Evolutionary conservation across 2,113 vertebrate genomes (phyloP), one percentile per base, ranked within the genome.

Genomic region (Seriola dumerili): DNA sequence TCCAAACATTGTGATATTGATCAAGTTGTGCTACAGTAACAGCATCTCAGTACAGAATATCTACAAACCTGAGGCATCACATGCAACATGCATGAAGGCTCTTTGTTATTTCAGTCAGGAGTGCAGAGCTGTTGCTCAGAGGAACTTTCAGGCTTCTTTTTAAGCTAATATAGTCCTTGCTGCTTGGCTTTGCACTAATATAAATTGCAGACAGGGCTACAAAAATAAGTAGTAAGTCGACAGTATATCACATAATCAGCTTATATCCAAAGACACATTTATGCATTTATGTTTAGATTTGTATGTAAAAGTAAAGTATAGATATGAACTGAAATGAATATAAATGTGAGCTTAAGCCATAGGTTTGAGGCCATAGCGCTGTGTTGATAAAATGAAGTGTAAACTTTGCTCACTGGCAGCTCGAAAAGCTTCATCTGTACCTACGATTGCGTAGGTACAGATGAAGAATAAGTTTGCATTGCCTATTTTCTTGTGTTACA

Each of bases 401-500:
- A 73, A 59, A 14, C 12, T 80, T 52, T 63, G 68, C 29, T 57
- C 55, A 21, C 16, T n/a, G 70, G 48, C 13, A 69, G 23, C 38
- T 73, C 1, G 6, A 17, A 54, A 55, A 57, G 17, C 9, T 42
- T 21, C 11, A 52, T 59, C 17, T 58, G 23, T 62, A 44, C 34
- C 8, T 42, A 34, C 36, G 62, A 21, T 42, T 55, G 13, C 16
- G 62, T 44, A 12, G 25, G 13, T 12, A 44, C 50, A 50, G 42
- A 68, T 55, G 50, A 76, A 67, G 8, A 29, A 46, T 55, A 82
- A 38, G 65, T 40, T 32, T 48, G 11, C 23, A 32, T 58, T 59
- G 42, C n/a, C 81, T 69, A 38, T 71, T 88, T 88, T 72, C 23
- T 32, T 19, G 25, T 65, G 36, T 32, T 55, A 48, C 63, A 70